phyloP scores from a whole-genome alignment of 2,888 invertebrate species.

The Thysanoteuthis rhombus region DNA sequence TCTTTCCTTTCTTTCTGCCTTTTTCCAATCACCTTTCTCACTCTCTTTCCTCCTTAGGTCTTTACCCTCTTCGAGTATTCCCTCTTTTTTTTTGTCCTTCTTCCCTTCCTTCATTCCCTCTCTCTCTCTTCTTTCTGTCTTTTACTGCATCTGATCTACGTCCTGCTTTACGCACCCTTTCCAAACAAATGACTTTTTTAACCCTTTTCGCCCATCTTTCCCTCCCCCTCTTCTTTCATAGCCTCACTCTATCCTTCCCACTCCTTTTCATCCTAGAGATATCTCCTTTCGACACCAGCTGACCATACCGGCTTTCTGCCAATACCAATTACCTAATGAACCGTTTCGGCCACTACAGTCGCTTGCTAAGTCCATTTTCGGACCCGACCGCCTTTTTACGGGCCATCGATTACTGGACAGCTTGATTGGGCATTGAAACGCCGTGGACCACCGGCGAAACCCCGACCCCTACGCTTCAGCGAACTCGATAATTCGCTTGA shows the following conservation, averaged over 20 bases:
- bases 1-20: too few species aligned
- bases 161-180: too few species aligned
- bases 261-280: background rate
- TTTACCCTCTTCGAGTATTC: too few species aligned
- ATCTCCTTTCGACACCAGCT: background rate
- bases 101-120: too few species aligned
- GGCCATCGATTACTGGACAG: conserved; percentile 12
- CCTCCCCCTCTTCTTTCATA: background rate
- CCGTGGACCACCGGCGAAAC: background rate
- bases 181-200: too few species aligned
- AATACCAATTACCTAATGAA: background rate
- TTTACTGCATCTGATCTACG: too few species aligned
- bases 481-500: background rate
- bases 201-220: background rate
- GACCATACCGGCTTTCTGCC: background rate
- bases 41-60: too few species aligned
- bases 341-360: background rate
- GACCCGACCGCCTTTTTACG: background rate
- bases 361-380: background rate
- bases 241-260: background rate
- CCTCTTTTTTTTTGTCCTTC: too few species aligned
- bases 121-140: too few species aligned
- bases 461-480: background rate
- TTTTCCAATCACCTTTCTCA: too few species aligned
- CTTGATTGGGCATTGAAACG: background rate